Evolutionary conservation across 2,113 vertebrate species (phyloP).

Genomic region (Manacus vitellinus): DNA sequence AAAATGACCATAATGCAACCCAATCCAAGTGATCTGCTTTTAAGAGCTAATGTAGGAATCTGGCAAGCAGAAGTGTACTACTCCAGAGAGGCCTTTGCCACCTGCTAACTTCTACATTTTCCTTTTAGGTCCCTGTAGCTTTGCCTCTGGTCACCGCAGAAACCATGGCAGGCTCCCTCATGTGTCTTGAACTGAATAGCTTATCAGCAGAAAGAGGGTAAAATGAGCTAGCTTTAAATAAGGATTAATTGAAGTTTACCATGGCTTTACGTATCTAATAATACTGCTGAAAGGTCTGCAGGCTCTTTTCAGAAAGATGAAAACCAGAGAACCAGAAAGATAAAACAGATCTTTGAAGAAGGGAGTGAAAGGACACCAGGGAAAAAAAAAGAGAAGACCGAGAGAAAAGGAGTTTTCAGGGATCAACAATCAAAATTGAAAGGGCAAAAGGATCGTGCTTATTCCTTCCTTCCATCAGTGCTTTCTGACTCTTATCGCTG

Average conservation of each 20-base stretch:
- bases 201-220: background rate
- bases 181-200: background rate
- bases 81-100: background rate
- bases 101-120: background rate
- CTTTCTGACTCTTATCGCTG: background rate
- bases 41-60: background rate
- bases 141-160: constrained; percentile 34
- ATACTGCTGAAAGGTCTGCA: background rate
- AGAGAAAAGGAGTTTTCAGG: background rate
- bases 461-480: background rate
- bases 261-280: background rate
- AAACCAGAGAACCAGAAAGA: background rate
- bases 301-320: background rate
- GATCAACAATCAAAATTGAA: background rate
- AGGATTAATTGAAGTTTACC: background rate
- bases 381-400: background rate
- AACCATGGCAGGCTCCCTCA: background rate
- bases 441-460: background rate
- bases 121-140: background rate
- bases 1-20: background rate
- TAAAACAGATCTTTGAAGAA: background rate
- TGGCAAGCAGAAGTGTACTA: background rate
- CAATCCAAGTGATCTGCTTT: background rate
- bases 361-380: background rate
- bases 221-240: background rate